Conservation (phyloP, 2,113 vertebrate species). For the Meles meles region DNA sequence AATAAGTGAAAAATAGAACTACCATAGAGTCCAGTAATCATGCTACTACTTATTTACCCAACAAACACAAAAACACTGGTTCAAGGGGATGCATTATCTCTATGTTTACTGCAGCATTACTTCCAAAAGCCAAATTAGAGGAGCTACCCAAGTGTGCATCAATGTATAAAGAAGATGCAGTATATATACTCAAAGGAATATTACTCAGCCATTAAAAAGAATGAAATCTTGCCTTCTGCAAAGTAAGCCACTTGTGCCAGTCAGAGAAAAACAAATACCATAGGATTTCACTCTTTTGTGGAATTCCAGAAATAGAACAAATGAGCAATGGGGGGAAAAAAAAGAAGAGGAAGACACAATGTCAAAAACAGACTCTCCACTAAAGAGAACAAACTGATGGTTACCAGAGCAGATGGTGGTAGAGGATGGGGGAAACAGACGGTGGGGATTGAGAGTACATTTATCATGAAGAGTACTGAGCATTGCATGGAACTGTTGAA, state of each 20-base stretch:
- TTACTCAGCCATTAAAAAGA: neutral
- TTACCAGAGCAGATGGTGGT: neutral
- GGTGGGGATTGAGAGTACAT: neutral
- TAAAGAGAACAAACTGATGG: neutral
- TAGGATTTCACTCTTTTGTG: neutral
- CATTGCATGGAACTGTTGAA: neutral
- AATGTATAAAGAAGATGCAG: neutral
- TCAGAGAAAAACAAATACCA: neutral
- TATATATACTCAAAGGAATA: neutral
- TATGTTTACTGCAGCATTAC: neutral
- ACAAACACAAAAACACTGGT: neutral
- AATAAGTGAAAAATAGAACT: neutral
- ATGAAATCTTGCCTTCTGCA: neutral
- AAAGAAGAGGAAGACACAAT: neutral
- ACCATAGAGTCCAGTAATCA: neutral
- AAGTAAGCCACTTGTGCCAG: neutral
- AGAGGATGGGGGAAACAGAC: neutral
- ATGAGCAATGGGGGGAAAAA: neutral
- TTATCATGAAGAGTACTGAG: neutral
- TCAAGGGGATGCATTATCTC: neutral
- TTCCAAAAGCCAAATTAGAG: neutral
- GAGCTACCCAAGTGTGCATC: neutral
- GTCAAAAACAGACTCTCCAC: neutral
- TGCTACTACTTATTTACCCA: neutral
- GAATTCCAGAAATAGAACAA: neutral